Percentiles rank a stretch among this genome's conserved stretches.
phyloP scores from a whole-genome alignment of 2,113 vertebrate genomes.

The Lepidothrix coronata region DNA sequence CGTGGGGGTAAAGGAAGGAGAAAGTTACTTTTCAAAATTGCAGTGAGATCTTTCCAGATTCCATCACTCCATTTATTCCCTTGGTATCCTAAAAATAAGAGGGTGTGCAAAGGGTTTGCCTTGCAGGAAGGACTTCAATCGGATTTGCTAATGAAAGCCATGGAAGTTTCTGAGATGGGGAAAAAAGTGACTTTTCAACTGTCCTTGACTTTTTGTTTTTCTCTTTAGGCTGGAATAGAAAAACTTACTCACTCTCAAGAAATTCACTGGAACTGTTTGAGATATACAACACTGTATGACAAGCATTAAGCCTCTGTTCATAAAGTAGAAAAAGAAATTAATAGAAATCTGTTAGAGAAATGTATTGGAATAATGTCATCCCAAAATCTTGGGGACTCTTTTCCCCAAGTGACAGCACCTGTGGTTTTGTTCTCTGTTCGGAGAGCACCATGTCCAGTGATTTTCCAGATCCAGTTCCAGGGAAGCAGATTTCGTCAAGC shows the following conservation, averaged over 20 bases:
- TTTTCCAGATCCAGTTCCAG: conserved; percentile 29
- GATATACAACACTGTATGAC: neutral
- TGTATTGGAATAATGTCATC: neutral
- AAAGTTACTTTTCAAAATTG: neutral
- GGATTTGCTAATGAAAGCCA: neutral
- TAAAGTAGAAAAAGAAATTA: neutral
- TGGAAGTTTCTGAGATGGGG: neutral
- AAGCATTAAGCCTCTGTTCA: neutral
- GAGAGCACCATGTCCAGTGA: neutral
- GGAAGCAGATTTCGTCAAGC: neutral
- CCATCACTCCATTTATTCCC: neutral
- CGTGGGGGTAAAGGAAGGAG: neutral
- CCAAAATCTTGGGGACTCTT: neutral
- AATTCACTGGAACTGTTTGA: neutral
- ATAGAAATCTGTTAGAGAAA: neutral
- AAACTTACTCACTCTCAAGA: conserved; percentile 12
- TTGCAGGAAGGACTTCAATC: neutral
- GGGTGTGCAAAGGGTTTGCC: neutral
- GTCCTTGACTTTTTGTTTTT: neutral
- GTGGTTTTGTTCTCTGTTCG: neutral
- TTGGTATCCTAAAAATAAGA: neutral
- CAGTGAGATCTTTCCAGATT: conserved; percentile 10
- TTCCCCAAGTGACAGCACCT: neutral
- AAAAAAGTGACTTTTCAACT: neutral
- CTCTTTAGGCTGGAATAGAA: neutral